Conservation (phyloP, 2,797 vertebrate genomes). For the Chrysocyon brachyurus region DNA sequence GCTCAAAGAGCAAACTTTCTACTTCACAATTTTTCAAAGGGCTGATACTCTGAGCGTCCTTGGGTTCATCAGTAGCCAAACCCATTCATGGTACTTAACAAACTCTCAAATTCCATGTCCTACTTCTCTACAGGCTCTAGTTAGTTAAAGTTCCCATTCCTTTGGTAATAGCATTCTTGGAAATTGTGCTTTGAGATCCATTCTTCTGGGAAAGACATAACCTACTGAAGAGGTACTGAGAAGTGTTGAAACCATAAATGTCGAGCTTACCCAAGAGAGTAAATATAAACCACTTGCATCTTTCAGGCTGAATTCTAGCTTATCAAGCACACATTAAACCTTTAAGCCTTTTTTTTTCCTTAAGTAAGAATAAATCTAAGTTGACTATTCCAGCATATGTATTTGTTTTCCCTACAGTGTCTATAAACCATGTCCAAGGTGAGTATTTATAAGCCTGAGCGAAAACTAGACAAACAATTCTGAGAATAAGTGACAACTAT, state of each 20-base stretch:
- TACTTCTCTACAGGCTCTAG: background rate
- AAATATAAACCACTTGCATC: slow-evolving; percentile 76
- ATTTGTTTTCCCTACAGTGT: slow-evolving; percentile 73
- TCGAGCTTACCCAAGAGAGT: slow-evolving; percentile 73
- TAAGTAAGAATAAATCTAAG: slow-evolving; percentile 84
- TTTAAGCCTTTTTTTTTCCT: slow-evolving; percentile 79
- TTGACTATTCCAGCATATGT: slow-evolving; percentile 77
- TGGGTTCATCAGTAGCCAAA: background rate
- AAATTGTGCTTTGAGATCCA: slow-evolving; percentile 73
- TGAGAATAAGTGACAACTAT: slow-evolving; percentile 80
- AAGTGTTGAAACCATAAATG: slow-evolving; percentile 72
- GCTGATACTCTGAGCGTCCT: background rate
- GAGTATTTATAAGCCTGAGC: slow-evolving; percentile 76
- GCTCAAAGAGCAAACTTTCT: background rate
- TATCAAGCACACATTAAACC: slow-evolving; percentile 82
- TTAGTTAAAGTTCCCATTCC: slow-evolving; percentile 41
- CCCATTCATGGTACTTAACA: background rate
- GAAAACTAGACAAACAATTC: slow-evolving; percentile 74
- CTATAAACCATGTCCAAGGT: slow-evolving; percentile 76
- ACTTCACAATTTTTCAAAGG: background rate
- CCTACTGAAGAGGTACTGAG: slow-evolving; percentile 69
- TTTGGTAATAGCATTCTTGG: slow-evolving; percentile 56
- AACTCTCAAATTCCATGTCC: background rate
- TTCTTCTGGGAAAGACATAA: slow-evolving; percentile 70
- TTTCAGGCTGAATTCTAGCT: slow-evolving; percentile 78